Conservation (phyloP, 2,113 vertebrate genomes). For the Boulengeromyrus knoepffleri region DNA sequence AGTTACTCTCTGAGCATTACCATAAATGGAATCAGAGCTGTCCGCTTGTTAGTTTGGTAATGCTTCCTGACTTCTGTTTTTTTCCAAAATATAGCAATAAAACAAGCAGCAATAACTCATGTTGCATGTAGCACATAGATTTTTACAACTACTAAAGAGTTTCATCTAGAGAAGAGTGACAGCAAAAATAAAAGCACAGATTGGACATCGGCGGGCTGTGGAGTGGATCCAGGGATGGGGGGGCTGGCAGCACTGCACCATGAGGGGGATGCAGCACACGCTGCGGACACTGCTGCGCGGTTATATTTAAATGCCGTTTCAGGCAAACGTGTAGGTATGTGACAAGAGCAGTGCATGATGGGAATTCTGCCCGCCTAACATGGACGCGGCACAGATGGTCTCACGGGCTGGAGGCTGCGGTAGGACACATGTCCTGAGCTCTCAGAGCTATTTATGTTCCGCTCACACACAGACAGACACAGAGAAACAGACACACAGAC, state of each 20-base stretch:
- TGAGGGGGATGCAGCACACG: slow-evolving; percentile 42
- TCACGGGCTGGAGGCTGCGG: background rate
- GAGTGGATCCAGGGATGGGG: slow-evolving; percentile 41
- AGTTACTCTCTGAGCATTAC: too few relatives aligned
- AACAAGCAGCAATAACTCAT: background rate
- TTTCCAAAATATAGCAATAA: background rate
- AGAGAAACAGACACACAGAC: background rate
- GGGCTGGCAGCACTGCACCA: slow-evolving; percentile 39
- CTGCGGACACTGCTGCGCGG: slow-evolving; percentile 52
- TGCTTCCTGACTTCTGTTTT: background rate
- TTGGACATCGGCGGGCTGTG: slow-evolving; percentile 50
- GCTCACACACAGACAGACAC: background rate
- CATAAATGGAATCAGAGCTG: too few relatives aligned
- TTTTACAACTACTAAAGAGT: background rate
- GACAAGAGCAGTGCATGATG: background rate
- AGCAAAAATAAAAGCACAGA: slow-evolving; percentile 42
- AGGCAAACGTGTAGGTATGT: background rate
- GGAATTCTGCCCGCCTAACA: background rate
- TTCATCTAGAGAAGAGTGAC: background rate
- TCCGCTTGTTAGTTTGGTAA: background rate
- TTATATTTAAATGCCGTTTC: slow-evolving; percentile 36
- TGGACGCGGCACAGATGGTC: background rate
- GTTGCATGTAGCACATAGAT: background rate
- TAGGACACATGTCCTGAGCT: background rate
- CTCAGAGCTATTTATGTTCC: background rate